A percentile compares a stretch with the other conserved stretches of the same genome.
phyloP scores from a whole-genome alignment of 2,888 invertebrate species.

The Merodon equestris region DNA sequence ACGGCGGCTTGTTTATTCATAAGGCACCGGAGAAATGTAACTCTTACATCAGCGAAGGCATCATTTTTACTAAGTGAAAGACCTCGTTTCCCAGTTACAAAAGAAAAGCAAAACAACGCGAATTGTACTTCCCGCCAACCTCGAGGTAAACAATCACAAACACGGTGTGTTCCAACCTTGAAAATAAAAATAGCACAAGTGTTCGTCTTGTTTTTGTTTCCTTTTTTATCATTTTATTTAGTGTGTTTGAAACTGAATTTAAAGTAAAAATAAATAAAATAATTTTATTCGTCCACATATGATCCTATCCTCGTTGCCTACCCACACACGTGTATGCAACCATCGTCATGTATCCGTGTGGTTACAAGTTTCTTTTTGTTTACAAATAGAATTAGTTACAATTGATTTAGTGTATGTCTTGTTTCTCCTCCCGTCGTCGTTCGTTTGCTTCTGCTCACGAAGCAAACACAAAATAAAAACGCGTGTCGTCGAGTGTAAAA shows the following conservation, averaged over 20 bases:
- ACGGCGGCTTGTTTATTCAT: too few relatives aligned
- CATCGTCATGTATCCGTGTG: slow-evolving; percentile 1
- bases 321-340: background rate
- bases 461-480: too few relatives aligned
- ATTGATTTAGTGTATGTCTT: slow-evolving; percentile 32
- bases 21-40: too few relatives aligned
- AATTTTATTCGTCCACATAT: slow-evolving; percentile 25
- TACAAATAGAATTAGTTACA: slow-evolving; percentile 54
- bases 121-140: too few relatives aligned
- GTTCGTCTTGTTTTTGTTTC: background rate
- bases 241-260: slow-evolving; percentile 44
- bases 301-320: slow-evolving; percentile 30
- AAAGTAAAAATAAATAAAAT: slow-evolving; percentile 52
- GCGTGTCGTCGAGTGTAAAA: slow-evolving; percentile 20
- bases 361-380: slow-evolving; percentile 28
- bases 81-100: too few relatives aligned
- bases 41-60: too few relatives aligned
- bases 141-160: background rate
- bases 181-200: too few relatives aligned
- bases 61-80: background rate
- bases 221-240: slow-evolving; percentile 40
- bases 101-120: too few relatives aligned
- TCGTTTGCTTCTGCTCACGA: slow-evolving; percentile 20
- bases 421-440: slow-evolving; percentile 1
- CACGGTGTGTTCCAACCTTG: background rate